Percentiles rank a stretch among this genome's conserved stretches.
Conservation (phyloP, 2,113 vertebrate species). For the Bubo blakistoni region DNA sequence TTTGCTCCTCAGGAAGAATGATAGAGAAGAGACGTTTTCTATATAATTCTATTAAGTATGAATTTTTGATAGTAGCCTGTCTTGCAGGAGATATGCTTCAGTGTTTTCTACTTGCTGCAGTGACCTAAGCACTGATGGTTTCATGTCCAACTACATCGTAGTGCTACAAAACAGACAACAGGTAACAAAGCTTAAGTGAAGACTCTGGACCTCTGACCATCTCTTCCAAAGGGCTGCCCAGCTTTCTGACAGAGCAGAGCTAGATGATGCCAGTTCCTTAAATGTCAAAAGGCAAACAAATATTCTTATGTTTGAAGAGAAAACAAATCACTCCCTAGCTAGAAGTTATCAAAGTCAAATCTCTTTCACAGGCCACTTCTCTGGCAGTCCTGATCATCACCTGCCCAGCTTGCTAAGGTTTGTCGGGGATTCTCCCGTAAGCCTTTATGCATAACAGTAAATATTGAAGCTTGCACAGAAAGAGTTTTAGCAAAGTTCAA, state of each 20-base stretch:
- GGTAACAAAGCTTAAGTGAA: neutral
- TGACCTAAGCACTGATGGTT: neutral
- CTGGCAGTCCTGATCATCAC: neutral
- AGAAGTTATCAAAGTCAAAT: neutral
- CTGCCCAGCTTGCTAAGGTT: neutral
- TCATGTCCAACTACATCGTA: neutral
- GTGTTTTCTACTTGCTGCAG: neutral
- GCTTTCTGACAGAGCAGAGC: neutral
- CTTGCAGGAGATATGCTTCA: neutral
- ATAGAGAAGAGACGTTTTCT: neutral
- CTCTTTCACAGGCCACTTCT: neutral
- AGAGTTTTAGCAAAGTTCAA: neutral
- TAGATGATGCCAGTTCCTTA: neutral
- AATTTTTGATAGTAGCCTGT: neutral
- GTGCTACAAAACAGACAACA: neutral
- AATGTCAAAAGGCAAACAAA: neutral
- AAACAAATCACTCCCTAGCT: neutral
- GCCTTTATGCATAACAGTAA: neutral
- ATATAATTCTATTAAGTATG: too few species aligned
- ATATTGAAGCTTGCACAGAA: neutral
- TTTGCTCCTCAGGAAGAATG: neutral
- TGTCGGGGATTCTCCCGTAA: neutral
- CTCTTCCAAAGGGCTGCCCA: neutral
- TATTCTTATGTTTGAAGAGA: neutral
- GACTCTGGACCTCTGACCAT: neutral